These are phyloP conservation scores for Leptobrachium ailaonicum DNA, from an alignment of 2,113 vertebrate genomes.

Conservation along the genomic window DNA sequence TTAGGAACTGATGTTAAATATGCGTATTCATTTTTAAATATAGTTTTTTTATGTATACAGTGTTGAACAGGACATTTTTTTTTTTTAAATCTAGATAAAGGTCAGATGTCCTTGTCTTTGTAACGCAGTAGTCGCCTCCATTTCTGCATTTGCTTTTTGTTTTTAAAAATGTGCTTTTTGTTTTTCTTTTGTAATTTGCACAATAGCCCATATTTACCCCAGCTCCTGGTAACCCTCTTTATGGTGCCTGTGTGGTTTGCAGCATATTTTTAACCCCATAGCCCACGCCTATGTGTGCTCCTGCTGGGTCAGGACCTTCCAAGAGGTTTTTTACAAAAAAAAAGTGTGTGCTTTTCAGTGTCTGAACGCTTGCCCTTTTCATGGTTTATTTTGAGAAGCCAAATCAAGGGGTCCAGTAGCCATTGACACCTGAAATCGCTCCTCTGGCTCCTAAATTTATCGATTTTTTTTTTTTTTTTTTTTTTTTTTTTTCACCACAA, in stretches of 20 bases:
- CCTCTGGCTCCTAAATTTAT: too few species aligned
- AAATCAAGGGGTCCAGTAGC: too few species aligned
- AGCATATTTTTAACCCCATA: too few species aligned
- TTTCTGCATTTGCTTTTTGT: not conserved
- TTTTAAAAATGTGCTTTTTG: not conserved
- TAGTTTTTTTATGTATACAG: not conserved
- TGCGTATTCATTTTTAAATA: not conserved
- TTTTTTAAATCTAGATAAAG: not conserved
- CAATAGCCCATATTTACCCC: not conserved
- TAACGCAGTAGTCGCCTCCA: not conserved
- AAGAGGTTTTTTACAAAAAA: too few species aligned
- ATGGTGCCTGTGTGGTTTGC: not conserved
- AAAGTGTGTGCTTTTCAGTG: too few species aligned
- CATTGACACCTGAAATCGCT: too few species aligned
- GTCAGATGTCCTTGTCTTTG: not conserved
- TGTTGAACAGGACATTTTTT: not conserved
- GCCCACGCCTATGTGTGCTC: not conserved
- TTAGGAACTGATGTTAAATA: not conserved
- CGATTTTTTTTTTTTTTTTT: too few species aligned
- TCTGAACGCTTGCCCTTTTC: too few species aligned
- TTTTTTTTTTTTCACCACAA: too few species aligned
- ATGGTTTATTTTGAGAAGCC: too few species aligned
- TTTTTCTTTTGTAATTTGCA: not conserved
- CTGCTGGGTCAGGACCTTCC: not conserved
- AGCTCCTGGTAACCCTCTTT: not conserved